Percentiles rank a stretch among this genome's conserved stretches.
These are phyloP conservation scores for Myrmecobius fasciatus DNA, from an alignment of 2,113 vertebrate genomes.

Conservation along the genomic window DNA sequence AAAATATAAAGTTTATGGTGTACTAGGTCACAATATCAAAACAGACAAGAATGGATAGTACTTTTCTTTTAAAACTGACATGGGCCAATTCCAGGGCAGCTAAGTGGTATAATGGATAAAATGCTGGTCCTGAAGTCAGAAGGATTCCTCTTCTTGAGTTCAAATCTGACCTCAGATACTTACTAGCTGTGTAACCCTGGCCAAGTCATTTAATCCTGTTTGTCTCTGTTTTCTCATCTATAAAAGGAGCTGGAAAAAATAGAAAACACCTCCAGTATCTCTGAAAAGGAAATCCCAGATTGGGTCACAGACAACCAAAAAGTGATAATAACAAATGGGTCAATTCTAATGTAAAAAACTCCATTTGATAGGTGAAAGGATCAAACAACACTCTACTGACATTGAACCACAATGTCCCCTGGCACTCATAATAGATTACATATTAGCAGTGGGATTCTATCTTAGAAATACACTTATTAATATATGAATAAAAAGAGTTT, in stretches of 20 bases:
- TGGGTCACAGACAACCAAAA: neutral
- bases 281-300: no score
- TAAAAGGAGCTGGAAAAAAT: neutral
- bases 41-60: neutral
- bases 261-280: neutral
- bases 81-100: neutral
- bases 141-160: neutral
- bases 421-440: neutral
- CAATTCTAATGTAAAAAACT: conserved; percentile 4
- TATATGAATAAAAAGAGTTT: neutral
- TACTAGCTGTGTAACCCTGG: neutral
- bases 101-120: neutral
- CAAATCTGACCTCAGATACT: neutral
- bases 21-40: neutral
- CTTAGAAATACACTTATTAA: conserved; percentile 26
- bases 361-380: neutral
- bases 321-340: neutral
- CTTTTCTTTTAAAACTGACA: neutral
- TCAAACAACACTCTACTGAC: neutral
- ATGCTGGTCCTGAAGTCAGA: neutral
- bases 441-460: conserved; percentile 21
- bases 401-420: neutral
- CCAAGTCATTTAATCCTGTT: neutral
- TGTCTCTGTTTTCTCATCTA: neutral
- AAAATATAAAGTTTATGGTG: neutral